These are phyloP conservation scores for Sthenelais limicola DNA, from an alignment of 2,888 invertebrate species.

Conservation along the genomic window DNA sequence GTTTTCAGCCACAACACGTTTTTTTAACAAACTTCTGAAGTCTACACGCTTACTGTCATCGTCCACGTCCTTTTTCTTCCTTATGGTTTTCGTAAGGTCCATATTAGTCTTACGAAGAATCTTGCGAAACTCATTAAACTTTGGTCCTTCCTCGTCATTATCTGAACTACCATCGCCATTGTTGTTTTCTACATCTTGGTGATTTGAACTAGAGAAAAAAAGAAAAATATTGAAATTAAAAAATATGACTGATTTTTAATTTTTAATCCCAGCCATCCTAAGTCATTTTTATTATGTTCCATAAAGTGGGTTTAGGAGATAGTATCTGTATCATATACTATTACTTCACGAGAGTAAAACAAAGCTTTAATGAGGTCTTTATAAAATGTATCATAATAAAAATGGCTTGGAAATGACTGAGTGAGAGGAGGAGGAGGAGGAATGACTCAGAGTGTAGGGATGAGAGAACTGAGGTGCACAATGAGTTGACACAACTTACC, in stretches of 20 bases:
- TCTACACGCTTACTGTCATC: constrained; percentile 20
- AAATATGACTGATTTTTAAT: too few relatives aligned
- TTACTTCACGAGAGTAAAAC: too few relatives aligned
- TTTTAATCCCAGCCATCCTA: too few relatives aligned
- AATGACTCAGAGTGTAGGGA: background rate
- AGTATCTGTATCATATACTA: too few relatives aligned
- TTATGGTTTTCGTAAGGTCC: constrained; percentile 32
- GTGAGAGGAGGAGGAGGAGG: too few relatives aligned
- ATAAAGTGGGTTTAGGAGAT: too few relatives aligned
- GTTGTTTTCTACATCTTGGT: constrained; percentile 38
- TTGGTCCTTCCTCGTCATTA: constrained; percentile 13
- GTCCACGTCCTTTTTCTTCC: constrained; percentile 21
- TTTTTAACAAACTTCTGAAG: constrained; percentile 43
- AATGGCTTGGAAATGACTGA: too few relatives aligned
- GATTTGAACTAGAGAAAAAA: constrained; percentile 23
- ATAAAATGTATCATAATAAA: too few relatives aligned
- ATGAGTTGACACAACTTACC: constrained; percentile 23
- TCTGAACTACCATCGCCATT: background rate
- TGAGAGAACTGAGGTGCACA: constrained; percentile 19
- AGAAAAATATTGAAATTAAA: too few relatives aligned
- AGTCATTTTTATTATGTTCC: too few relatives aligned
- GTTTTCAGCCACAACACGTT: constrained; percentile 11
- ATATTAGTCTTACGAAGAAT: constrained; percentile 42
- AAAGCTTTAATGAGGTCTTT: too few relatives aligned
- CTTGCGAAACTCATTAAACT: constrained; percentile 39